These are phyloP conservation scores for Sebastolobus alascanus DNA, from an alignment of 2,797 vertebrate genomes.

Conservation along the genomic window DNA sequence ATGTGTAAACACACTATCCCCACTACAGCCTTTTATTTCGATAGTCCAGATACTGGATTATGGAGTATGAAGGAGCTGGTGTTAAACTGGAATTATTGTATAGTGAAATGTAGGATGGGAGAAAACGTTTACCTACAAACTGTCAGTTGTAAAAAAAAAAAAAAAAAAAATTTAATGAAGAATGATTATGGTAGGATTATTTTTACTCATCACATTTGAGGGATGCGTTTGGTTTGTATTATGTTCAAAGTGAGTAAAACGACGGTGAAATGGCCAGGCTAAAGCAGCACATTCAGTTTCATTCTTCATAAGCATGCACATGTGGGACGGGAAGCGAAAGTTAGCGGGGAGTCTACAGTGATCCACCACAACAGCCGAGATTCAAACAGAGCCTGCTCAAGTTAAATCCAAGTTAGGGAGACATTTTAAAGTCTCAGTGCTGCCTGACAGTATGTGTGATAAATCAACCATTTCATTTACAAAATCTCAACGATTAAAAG, in stretches of 20 bases:
- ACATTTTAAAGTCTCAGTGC: constrained; percentile 3
- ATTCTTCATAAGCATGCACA: constrained; percentile 17
- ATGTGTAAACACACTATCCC: background rate
- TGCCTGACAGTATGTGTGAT: background rate
- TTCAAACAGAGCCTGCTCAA: background rate
- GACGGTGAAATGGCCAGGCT: background rate
- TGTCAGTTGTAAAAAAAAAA: background rate
- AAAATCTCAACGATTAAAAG: background rate
- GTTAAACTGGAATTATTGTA: background rate
- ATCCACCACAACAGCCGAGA: constrained; percentile 6
- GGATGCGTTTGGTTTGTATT: background rate
- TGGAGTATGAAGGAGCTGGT: background rate
- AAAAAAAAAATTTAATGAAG: too few species aligned
- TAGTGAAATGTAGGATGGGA: background rate
- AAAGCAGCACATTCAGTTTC: constrained; percentile 43
- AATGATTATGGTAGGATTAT: background rate
- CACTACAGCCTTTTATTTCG: background rate
- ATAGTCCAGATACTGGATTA: background rate
- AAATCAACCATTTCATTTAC: background rate
- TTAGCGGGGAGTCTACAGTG: background rate
- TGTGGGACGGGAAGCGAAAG: constrained; percentile 36
- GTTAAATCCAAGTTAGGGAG: background rate
- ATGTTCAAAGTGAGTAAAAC: constrained; percentile 3
- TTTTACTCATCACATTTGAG: background rate
- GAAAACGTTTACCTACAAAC: background rate